A percentile compares a stretch with the other conserved stretches of the same genome.
phyloP scores from a whole-genome alignment of 2,888 invertebrate genomes.

The Eristalis arbustorum region DNA sequence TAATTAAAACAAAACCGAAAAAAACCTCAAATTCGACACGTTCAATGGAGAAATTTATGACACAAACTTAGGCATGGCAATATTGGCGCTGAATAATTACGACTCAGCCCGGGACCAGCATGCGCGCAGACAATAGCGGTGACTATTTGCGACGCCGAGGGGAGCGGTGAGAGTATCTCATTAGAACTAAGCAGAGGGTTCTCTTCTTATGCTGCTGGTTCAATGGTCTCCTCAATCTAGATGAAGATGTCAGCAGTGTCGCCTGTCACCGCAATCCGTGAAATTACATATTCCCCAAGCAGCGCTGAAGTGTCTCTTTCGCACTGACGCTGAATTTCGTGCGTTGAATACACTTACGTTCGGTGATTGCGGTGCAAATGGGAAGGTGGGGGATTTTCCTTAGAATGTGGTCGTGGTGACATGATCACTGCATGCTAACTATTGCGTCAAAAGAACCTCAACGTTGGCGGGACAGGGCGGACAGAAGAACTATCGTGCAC shows the following conservation, averaged over 20 bases:
- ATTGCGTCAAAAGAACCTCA: conserved; percentile 16
- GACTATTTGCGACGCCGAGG: background rate
- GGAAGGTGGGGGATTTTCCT: conserved; percentile 15
- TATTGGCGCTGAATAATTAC: background rate
- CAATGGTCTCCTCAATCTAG: conserved; percentile 9
- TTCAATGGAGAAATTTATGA: conserved; percentile 21
- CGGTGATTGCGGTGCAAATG: conserved; percentile 6
- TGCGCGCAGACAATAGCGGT: background rate
- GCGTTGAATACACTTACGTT: conserved; percentile 39
- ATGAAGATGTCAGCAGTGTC: background rate
- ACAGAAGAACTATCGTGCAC: background rate
- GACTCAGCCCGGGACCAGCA: background rate
- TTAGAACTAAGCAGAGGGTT: background rate
- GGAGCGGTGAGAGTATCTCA: background rate
- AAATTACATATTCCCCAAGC: conserved; percentile 37
- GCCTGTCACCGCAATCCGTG: conserved; percentile 1
- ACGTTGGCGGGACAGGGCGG: background rate
- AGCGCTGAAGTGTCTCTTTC: conserved; percentile 3
- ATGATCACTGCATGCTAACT: conserved; percentile 42
- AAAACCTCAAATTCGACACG: conserved; percentile 8
- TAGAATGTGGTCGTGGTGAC: conserved; percentile 32
- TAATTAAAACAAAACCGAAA: background rate
- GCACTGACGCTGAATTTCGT: conserved; percentile 38
- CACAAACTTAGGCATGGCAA: conserved; percentile 13
- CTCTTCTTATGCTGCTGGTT: background rate